Base-by-base conservation (phyloP, 2,888 invertebrate species). In the Tuberolachnus salignus region DNA sequence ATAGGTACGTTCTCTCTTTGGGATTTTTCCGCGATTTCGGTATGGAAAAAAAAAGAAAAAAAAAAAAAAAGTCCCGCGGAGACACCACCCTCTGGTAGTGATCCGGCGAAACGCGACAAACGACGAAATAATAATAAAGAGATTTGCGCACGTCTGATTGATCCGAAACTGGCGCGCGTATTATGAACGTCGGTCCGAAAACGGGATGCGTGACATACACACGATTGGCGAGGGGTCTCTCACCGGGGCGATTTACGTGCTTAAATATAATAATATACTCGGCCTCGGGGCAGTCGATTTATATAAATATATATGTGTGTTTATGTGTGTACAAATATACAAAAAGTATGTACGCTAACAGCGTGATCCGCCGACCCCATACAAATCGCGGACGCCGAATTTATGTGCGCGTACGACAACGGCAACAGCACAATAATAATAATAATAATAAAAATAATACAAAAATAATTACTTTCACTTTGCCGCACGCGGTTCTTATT, bases 391-490 rank as follows among this genome's bases (percentile, higher is more conserved):
- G 3, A n/a, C 19, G 19, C 8, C 11, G 6, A 34, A 26, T 26
- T 19, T 19, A 6, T 19, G 3, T 6, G 19, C 26, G 13, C 14
- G 21, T 46, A 44, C 42, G 8, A 42, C 9, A 59, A 73, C n/a
- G n/a, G n/a, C 61, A 51, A 34, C 34, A 4, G 34, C 34, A 34
- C 34, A 34, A 26, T n/a, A 59, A 59, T 11, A 46, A 71, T 14
- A 34, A 34, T 34, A 34, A 3, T n/a, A n/a, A n/a, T n/a, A n/a
- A n/a, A n/a, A n/a, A n/a, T n/a, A 42, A 70, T 55, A 26, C 57
- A 57, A 57, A n/a, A 46, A 71, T 71, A 71, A 71, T 71, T 59
- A 71, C 71, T 71, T 71, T 71, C 71, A 71, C 57, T 71, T 71
- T 71, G 71, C 59, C 23, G 46, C 71, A 57, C 57, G 26, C 57